Conservation (phyloP, 2,797 vertebrate species). For the Lophotriccus pileatus region DNA sequence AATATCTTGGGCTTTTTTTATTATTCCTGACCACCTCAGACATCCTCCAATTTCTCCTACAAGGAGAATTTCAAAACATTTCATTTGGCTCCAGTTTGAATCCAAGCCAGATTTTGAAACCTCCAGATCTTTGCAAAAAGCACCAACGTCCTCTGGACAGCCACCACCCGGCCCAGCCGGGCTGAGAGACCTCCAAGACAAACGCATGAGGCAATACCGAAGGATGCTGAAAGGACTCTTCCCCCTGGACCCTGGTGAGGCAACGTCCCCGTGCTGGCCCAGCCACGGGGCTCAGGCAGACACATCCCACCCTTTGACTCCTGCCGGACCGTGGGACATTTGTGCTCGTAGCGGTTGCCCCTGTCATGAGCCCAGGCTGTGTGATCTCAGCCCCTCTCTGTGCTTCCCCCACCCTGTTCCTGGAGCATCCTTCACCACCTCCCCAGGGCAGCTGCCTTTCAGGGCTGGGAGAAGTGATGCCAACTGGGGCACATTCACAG, state of each 20-base stretch:
- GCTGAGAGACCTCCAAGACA: constrained; percentile 56
- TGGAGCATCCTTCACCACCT: neutral
- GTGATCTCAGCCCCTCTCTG: neutral
- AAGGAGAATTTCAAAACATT: constrained; percentile 38
- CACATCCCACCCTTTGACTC: neutral
- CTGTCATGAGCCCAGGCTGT: neutral
- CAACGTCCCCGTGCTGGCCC: neutral
- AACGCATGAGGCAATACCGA: constrained; percentile 46
- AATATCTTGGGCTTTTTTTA: neutral
- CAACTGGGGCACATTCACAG: neutral
- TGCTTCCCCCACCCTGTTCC: neutral
- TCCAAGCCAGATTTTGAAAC: constrained; percentile 43
- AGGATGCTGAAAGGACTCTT: constrained; percentile 42
- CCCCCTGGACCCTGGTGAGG: neutral
- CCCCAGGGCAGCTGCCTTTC: neutral
- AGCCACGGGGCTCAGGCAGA: neutral
- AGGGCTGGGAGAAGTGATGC: neutral
- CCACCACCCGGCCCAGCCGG: neutral
- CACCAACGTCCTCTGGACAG: neutral
- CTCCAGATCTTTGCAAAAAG: constrained; percentile 26
- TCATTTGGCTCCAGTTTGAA: neutral
- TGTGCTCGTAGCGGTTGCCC: neutral
- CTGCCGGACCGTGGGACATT: neutral
- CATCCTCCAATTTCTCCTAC: neutral
- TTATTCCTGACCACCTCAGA: neutral